Percentiles rank a stretch among this genome's conserved stretches.
phyloP scores from a whole-genome alignment of 2,888 invertebrate genomes.

The Drosophila gaucha region DNA sequence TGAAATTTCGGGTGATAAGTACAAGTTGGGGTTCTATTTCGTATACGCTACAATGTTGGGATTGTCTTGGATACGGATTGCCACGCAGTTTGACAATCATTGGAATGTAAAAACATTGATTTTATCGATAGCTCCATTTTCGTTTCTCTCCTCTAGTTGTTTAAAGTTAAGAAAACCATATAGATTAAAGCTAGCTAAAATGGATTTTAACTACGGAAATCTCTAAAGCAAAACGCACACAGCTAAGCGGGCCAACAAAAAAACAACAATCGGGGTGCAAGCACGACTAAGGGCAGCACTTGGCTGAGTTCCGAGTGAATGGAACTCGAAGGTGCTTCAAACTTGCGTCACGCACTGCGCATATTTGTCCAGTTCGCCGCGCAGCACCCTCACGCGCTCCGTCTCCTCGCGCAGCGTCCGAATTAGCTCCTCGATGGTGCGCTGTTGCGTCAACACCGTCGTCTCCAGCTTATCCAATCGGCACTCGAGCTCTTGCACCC shows the following conservation, averaged over 20 bases:
- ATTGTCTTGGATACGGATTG: constrained; percentile 62
- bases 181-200: constrained; percentile 76
- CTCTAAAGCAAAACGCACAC: constrained; percentile 49
- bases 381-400: constrained; percentile 88
- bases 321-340: constrained; percentile 81
- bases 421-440: constrained; percentile 88
- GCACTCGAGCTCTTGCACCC: constrained; percentile 81
- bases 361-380: constrained; percentile 89
- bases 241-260: constrained; percentile 50
- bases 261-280: constrained; percentile 55
- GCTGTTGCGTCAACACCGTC: constrained; percentile 84
- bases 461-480: constrained; percentile 83
- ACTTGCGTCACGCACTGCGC: constrained; percentile 90
- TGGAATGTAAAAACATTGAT: constrained; percentile 54
- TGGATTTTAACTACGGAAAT: constrained; percentile 64
- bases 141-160: background rate
- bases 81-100: constrained; percentile 57
- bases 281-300: constrained; percentile 48
- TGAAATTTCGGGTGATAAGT: constrained; percentile 48
- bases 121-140: constrained; percentile 8
- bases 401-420: constrained; percentile 87
- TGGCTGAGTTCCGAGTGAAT: constrained; percentile 8
- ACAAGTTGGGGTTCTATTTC: constrained; percentile 34
- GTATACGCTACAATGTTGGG: constrained; percentile 36
- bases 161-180: constrained; percentile 20